phyloP scores from a whole-genome alignment of 2,797 vertebrate genomes.

The Pseudochromis fuscus region DNA sequence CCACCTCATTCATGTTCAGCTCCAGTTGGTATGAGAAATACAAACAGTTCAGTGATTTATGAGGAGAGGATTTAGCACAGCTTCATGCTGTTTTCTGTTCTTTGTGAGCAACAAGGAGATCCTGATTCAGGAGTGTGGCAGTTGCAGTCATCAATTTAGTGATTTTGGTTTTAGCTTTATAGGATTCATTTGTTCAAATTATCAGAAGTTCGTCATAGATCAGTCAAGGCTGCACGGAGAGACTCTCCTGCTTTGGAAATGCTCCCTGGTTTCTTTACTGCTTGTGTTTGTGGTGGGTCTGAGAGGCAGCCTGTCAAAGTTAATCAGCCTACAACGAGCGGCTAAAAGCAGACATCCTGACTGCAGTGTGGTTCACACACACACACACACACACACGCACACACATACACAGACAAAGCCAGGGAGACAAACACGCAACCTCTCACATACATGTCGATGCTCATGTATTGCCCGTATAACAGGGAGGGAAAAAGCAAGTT shows the following conservation, averaged over 20 bases:
- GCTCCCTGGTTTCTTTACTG: conserved; percentile 67
- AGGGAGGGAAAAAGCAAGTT: conserved; percentile 21
- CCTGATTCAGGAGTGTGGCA: neutral
- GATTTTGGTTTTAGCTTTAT: conserved; percentile 32
- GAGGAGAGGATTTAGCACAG: neutral
- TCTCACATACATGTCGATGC: conserved; percentile 37
- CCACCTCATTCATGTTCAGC: conserved; percentile 13
- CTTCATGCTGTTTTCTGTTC: neutral
- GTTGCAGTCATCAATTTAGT: neutral
- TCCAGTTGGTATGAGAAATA: conserved; percentile 23
- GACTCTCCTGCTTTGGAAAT: conserved; percentile 53
- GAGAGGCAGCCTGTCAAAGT: conserved; percentile 84
- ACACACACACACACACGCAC: conserved; percentile 20
- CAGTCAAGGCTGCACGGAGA: conserved; percentile 17
- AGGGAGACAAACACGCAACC: conserved; percentile 43
- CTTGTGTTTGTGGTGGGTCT: conserved; percentile 78
- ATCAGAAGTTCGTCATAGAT: conserved; percentile 28
- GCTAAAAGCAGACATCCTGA: conserved; percentile 84
- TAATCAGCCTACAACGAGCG: conserved; percentile 77
- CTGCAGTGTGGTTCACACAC: conserved; percentile 60
- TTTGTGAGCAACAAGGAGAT: neutral
- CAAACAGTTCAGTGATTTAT: conserved; percentile 24
- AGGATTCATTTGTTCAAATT: conserved; percentile 25
- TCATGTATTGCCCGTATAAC: conserved; percentile 28
- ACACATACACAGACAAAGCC: conserved; percentile 22